Evolutionary conservation across 37 sponge, comb jelly and placozoan species (phyloP).

Genomic region (Lycopodina hypogea): DNA sequence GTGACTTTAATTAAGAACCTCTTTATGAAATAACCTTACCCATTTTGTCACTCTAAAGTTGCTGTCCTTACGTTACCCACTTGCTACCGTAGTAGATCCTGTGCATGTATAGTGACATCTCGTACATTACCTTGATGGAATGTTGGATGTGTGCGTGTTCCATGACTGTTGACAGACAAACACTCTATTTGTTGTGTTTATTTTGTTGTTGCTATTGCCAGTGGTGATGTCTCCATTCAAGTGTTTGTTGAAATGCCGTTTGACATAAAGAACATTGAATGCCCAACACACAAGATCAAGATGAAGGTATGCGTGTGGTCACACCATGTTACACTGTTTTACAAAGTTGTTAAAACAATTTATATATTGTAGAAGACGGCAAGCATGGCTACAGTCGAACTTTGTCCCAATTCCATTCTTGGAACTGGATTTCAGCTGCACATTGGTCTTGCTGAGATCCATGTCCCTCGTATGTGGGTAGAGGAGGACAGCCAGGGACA

Average conservation of each 20-base stretch:
- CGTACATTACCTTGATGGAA: too few species aligned
- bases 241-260: conserved; percentile 95
- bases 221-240: conserved; percentile 58
- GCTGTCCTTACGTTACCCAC: background rate
- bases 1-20: too few species aligned
- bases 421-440: conserved; percentile 85
- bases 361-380: conserved; percentile 83
- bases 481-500: conserved; percentile 82
- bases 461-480: conserved; percentile 99
- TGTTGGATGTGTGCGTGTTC: too few species aligned
- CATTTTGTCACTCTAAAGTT: too few species aligned
- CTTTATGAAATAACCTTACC: background rate
- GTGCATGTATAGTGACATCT: too few species aligned
- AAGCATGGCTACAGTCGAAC: conserved; percentile 83
- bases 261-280: conserved; percentile 79
- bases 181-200: background rate
- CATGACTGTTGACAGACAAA: background rate
- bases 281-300: conserved; percentile 84
- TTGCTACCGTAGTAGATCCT: background rate
- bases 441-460: conserved; percentile 89
- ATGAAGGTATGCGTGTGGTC: conserved; percentile 79
- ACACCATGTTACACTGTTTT: too few species aligned
- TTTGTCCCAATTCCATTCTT: conserved; percentile 55
- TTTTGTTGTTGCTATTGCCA: background rate
- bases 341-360: too few species aligned